A percentile compares a stretch with the other conserved stretches of the same genome.
These are phyloP conservation scores for Eospalax fontanierii DNA, from an alignment of 2,797 vertebrate species.

Conservation along the genomic window DNA sequence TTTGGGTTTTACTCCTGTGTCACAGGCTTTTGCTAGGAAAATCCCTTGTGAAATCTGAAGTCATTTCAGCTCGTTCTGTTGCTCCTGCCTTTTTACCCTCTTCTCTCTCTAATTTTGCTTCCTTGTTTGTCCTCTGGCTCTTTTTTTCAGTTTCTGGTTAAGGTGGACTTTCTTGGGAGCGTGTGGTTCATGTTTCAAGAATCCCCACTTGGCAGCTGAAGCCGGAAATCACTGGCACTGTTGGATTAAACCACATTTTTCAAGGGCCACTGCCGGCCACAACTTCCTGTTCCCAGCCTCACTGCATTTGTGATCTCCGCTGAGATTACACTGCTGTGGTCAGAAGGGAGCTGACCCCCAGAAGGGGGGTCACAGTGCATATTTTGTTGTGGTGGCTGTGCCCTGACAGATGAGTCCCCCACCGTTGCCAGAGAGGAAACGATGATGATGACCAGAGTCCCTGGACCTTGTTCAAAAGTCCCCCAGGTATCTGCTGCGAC, in stretches of 20 bases:
- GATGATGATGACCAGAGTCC: not conserved
- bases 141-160: not conserved
- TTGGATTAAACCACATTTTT: not conserved
- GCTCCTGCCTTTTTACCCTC: not conserved
- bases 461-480: not conserved
- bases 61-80: not conserved
- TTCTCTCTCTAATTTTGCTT: not conserved
- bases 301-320: not conserved
- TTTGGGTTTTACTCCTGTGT: not conserved
- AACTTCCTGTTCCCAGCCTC: not conserved
- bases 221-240: not conserved
- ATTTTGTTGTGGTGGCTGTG: not conserved
- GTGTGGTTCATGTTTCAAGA: not conserved
- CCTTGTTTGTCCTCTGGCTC: not conserved
- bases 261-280: not conserved
- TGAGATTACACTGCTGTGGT: accelerated
- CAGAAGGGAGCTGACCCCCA: not conserved
- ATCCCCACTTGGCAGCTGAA: not conserved
- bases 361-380: too few species aligned
- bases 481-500: not conserved
- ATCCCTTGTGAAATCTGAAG: too few species aligned
- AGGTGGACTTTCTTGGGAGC: not conserved
- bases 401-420: not conserved
- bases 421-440: not conserved
- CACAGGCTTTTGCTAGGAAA: not conserved